A percentile compares a stretch with the other conserved stretches of the same genome.
phyloP scores from a whole-genome alignment of 1,140 invertebrate species.

The Drepana arcuata region DNA sequence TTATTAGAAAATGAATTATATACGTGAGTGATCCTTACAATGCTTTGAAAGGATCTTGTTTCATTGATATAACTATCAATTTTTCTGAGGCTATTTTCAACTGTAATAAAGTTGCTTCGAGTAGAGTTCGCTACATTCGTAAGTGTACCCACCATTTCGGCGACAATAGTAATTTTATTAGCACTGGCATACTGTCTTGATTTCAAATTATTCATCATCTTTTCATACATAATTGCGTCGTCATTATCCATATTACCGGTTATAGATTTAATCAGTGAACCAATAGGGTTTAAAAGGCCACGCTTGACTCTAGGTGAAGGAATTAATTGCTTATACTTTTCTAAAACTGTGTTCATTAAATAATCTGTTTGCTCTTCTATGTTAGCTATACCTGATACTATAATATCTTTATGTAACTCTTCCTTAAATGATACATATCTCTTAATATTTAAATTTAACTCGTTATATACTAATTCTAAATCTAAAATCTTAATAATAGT shows the following conservation, averaged over 20 bases:
- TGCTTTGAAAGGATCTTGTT: not conserved
- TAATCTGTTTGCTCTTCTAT: slow-evolving; percentile 11
- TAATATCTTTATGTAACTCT: slow-evolving; percentile 3
- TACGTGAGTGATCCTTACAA: not conserved
- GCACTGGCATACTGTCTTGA: slow-evolving; percentile 5
- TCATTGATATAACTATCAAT: slow-evolving; percentile 1
- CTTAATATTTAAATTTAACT: slow-evolving; percentile 11
- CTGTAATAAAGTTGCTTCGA: slow-evolving; percentile 3
- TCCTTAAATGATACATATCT: slow-evolving; percentile 9
- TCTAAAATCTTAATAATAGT: slow-evolving; percentile 22
- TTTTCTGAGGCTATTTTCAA: slow-evolving; percentile 1
- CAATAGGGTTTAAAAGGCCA: slow-evolving; percentile 12
- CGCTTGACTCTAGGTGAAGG: slow-evolving; percentile 5
- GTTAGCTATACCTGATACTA: slow-evolving; percentile 2
- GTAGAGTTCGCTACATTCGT: slow-evolving; percentile 6
- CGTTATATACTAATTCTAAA: slow-evolving; percentile 12
- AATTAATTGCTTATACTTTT: slow-evolving; percentile 14
- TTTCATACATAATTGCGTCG: slow-evolving; percentile 19
- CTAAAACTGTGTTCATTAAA: slow-evolving; percentile 9
- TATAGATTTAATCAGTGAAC: slow-evolving; percentile 22
- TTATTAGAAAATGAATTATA: slow-evolving; percentile 2
- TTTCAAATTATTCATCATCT: slow-evolving; percentile 9
- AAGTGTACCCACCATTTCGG: slow-evolving; percentile 7
- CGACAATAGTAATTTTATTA: slow-evolving; percentile 8
- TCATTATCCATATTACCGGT: slow-evolving; percentile 20